Evolutionary conservation across 2,113 vertebrate species (phyloP).

Genomic region (Diphyllodes magnificus): DNA sequence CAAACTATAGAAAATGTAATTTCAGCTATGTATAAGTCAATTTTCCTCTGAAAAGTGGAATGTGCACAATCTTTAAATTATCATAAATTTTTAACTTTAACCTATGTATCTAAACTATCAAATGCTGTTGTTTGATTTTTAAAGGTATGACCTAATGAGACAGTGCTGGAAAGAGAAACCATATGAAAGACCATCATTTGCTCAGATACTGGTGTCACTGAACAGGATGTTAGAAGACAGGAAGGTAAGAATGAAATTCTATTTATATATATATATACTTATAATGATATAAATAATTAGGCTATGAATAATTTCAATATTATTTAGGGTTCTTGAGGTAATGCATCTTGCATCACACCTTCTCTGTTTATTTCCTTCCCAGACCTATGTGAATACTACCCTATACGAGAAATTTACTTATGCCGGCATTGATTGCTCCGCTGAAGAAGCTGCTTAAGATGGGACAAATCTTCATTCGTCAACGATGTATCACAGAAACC

Average conservation of each 20-base stretch:
- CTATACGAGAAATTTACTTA: conserved; percentile 90
- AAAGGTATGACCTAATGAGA: conserved; percentile 85
- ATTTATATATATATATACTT: neutral
- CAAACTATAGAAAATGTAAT: neutral
- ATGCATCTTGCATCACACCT: neutral
- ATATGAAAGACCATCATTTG: conserved; percentile 85
- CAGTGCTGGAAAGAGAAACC: conserved; percentile 89
- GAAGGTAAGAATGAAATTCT: conserved; percentile 70
- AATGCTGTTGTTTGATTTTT: neutral
- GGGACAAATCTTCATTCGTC: neutral
- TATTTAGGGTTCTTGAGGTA: neutral
- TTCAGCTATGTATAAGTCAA: neutral
- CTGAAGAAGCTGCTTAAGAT: conserved; percentile 83
- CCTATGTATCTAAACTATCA: neutral
- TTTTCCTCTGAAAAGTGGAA: neutral
- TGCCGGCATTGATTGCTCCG: conserved; percentile 86
- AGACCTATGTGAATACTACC: conserved; percentile 89
- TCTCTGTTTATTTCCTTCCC: neutral
- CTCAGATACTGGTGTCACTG: conserved; percentile 84
- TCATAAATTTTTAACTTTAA: neutral
- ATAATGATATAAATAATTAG: neutral
- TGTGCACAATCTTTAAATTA: neutral
- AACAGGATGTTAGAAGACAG: conserved; percentile 87
- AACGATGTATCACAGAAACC: neutral
- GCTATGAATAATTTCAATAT: neutral